Percentiles rank a stretch among this genome's conserved stretches.
phyloP scores from a whole-genome alignment of 2,113 vertebrate genomes.

The Anseranas semipalmata region DNA sequence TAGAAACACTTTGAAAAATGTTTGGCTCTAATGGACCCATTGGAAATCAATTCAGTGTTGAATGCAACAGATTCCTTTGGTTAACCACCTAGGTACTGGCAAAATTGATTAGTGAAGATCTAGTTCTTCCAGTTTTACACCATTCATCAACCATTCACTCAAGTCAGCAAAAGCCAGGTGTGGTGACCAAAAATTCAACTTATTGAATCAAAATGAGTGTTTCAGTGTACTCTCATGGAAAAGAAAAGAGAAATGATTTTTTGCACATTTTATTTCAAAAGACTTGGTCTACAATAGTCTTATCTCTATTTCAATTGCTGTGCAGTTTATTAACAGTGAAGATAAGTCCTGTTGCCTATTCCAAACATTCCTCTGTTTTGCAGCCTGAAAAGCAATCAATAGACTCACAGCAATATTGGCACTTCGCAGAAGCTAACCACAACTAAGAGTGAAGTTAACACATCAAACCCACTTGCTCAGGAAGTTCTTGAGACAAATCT shows the following conservation, averaged over 20 bases:
- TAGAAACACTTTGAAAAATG: not conserved
- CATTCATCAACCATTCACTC: not conserved
- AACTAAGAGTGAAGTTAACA: slow-evolving; percentile 22
- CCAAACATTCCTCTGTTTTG: not conserved
- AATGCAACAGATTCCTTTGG: not conserved
- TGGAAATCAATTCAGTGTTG: not conserved
- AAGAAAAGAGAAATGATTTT: not conserved
- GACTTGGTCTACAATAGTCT: not conserved
- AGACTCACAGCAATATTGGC: not conserved
- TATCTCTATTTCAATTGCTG: not conserved
- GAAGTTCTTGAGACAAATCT: slow-evolving; percentile 55
- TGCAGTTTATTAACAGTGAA: not conserved
- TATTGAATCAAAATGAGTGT: not conserved
- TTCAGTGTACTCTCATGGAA: not conserved
- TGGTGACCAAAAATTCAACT: not conserved
- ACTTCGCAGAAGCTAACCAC: not conserved
- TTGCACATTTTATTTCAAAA: not conserved
- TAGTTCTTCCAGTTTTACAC: not conserved
- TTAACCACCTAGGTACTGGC: not conserved
- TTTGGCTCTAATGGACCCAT: not conserved
- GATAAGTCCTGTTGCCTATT: not conserved
- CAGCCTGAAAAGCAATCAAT: not conserved
- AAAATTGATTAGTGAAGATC: not conserved
- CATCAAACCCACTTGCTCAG: slow-evolving; percentile 3
- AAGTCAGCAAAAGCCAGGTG: not conserved